Evolutionary conservation across 2,113 vertebrate species (phyloP).

Genomic region (Oryctolagus cuniculus): mOryCun1.1 NC_091435.1:40872501-40873000

Average conservation of each 20-base stretch:
- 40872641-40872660: not conserved
- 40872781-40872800: not conserved
- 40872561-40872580: not conserved
- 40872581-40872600: not conserved
- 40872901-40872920: not conserved
- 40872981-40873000: not conserved
- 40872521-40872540: too few species aligned
- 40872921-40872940: not conserved
- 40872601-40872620: not conserved
- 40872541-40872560: not conserved
- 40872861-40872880: not conserved
- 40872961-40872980: not conserved
- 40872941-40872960: conserved; percentile 2
- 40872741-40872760: not conserved
- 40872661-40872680: not conserved
- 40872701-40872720: not conserved
- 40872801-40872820: not conserved
- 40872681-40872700: not conserved
- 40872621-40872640: not conserved
- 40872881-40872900: not conserved
- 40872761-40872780: not conserved
- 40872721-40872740: not conserved
- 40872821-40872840: not conserved
- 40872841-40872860: not conserved
- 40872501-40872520: too few species aligned